These are phyloP conservation scores for Cichlasoma orientale DNA, from an alignment of 2,797 vertebrate species.

Conservation along the genomic window DNA sequence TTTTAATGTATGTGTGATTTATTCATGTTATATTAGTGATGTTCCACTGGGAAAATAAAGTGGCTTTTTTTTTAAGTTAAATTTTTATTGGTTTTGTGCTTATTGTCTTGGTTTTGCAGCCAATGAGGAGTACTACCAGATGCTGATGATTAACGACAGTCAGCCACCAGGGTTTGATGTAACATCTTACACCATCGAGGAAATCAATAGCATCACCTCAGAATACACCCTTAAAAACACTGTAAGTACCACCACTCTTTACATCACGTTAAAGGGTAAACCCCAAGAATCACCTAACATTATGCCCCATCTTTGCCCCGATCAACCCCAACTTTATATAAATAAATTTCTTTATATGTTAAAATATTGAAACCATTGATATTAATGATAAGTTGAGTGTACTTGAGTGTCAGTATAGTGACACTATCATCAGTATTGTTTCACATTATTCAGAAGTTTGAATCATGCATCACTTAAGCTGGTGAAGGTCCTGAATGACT, in stretches of 20 bases:
- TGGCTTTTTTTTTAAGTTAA: background rate
- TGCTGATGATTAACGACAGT: constrained; percentile 89
- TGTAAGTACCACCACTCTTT: constrained; percentile 72
- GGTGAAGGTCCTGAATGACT: background rate
- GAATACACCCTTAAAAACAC: constrained; percentile 91
- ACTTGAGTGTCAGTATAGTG: background rate
- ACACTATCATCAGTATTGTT: background rate
- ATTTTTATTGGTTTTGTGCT: background rate
- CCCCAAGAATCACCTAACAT: background rate
- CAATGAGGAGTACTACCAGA: constrained; percentile 94
- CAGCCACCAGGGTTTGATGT: constrained; percentile 85
- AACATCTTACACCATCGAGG: constrained; percentile 89
- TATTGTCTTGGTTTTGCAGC: constrained; percentile 73
- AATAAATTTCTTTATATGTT: too few relatives aligned
- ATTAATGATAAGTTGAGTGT: background rate
- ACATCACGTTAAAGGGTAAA: background rate
- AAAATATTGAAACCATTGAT: background rate
- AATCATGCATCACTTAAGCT: background rate
- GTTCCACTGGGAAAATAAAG: background rate
- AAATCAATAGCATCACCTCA: constrained; percentile 89
- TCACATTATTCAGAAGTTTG: background rate
- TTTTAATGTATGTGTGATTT: background rate
- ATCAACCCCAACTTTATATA: too few relatives aligned
- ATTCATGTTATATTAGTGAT: background rate
- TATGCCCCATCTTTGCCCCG: too few relatives aligned